Base-by-base conservation (phyloP, 2,797 vertebrate species). In the Discoglossus pictus region DNA sequence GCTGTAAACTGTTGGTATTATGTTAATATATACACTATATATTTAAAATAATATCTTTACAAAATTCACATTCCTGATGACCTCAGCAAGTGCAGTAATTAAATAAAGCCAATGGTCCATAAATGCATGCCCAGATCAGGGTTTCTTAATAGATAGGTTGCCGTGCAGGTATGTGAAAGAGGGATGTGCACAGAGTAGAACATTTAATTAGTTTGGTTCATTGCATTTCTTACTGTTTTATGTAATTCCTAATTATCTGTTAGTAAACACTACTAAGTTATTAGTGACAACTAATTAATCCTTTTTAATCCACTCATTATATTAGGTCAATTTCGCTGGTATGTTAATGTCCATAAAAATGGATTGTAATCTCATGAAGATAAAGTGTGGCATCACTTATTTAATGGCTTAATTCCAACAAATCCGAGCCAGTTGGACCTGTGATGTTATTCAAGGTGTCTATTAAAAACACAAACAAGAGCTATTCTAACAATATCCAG, bases 121-220 rank as follows among this genome's bases (percentile, higher is more conserved):
- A 56, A 56, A 56, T 12, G 12, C 25, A 40, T 40, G 7, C 12
- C 36, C 20, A 40, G 24, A 54, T 20, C 35, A 40, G 36, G 20
- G 9, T 23, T 47, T 54, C 7, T 38, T 36, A 53, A 8, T 53
- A 53, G 34, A 15, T 8, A 36, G 52, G 31, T 36, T 56, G 36
- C 13, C 8, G 13, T 23, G 21, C 18, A 56, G 36, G 27, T 56
- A 35, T 40, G 50, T 53, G 34, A 38, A 38, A 38, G 52, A 5
- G 3, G 17, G 25, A 1, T 55, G 53, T 40, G 36, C 53, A 56
- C 36, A 40, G 42, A 40, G 36, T 56, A 56, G 53, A 56, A 56
- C 10, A 56, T 56, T 42, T 40, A 56, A 56, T 56, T 56, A 56
- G 35, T 20, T 38, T 40, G 53, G 53, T 56, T 56, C 53, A 56